Evolutionary conservation across 64 coral and sea anemone species (phyloP), one percentile per base, ranked within the genome.

Genomic region (Anthopleura sola): DNA sequence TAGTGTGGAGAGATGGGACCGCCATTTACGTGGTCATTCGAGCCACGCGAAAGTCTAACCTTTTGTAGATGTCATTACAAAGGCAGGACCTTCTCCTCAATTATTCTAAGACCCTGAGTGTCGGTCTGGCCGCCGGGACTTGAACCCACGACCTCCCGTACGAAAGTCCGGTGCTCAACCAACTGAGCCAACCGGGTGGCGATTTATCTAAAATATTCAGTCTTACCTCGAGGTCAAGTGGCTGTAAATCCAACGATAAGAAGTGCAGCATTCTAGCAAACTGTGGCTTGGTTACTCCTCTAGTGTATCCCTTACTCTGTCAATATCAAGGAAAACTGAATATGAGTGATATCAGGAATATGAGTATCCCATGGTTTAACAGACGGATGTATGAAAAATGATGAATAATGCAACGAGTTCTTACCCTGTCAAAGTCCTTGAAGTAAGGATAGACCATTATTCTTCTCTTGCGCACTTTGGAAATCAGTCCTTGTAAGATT

Each of bases 381-480:
- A n/a, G n/a, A n/a, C n/a, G n/a, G n/a, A n/a, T n/a, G n/a, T n/a
- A n/a, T n/a, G n/a, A n/a, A n/a, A 53, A 17, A 15, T n/a, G 3
- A 62, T 15, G 11, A 21, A 37, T 12, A 78, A 10, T 26, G 19
- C 0, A 78, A 37, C 19, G 23, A 31, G 7, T 37, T 82, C 86
- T 84, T 92, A 98, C 96, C 49, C 96, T 91, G 75, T 98, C 96
- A 84, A 92, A 98, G 48, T 98, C 96, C 86, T 98, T 98, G 90
- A 98, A 98, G 85, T 94, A 98, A 83, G 96, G 96, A 85, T 94
- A 98, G 19, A 90, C 92, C 96, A 98, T 98, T 3, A 98, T 60
- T 62, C 96, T 86, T 58, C 96, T 86, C 54, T 94, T 98, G 13
- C 92, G 89, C 12, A 98, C 96, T 86, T 91, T 94, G 31, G 91